Evolutionary conservation across 1,140 invertebrate species (phyloP), one percentile per base, ranked within the genome.

Genomic region (Calosoma granatense): DNA sequence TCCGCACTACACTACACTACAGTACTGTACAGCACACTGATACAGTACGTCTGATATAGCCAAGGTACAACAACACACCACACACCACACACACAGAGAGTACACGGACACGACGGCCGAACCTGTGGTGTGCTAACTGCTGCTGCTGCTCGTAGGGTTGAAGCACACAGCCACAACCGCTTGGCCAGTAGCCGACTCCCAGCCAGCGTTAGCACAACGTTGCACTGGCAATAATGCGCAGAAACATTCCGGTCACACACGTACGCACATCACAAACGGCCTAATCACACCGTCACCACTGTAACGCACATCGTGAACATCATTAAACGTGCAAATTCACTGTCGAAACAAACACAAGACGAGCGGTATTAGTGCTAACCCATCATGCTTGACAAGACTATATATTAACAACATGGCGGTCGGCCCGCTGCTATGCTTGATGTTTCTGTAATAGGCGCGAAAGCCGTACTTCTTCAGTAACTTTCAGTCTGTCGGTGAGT

Each of bases 321-420:
- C 11, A 26, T 54, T 54, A 63, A 61, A 64, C 51, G 60, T 58
- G 53, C 61, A 55, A 51, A 47, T 58, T 55, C 59, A 61, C 54
- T 51, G 58, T 53, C 60, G 56, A 61, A 53, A n/a, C n/a, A n/a
- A 56, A 54, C 59, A 51, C 57, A 55, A 60, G 41, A 62, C 62
- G 59, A 59, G 58, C 61, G 64, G 52, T 58, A 57, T 61, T n/a
- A 63, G 59, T 65, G 57, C 64, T 68, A 71, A 68, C 70, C 69
- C 70, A 72, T 72, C 69, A 70, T 70, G 69, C 67, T 61, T 65
- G 68, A 67, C 65, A 63, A 64, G 57, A 69, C 62, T 62, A 63
- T 63, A 21, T 54, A 54, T 65, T 63, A 60, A 68, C 67, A 72
- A 72, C 68, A 72, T 72, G 70, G 70, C 70, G 67, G 68, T 69